Conservation (phyloP, 2,888 invertebrate species). For the Uropetala carovei region DNA sequence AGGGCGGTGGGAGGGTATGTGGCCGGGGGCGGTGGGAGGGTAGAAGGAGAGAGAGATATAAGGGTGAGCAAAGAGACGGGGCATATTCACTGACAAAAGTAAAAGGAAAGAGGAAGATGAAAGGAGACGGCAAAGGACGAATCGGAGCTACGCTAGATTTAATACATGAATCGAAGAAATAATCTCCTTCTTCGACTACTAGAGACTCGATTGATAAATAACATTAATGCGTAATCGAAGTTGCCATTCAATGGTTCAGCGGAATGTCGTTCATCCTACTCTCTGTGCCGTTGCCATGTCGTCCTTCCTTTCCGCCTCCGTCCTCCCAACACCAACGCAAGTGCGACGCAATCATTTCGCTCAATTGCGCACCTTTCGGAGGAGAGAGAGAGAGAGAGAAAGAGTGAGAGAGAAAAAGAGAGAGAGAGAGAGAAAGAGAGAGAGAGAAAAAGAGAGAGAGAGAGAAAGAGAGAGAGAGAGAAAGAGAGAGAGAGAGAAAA, state of each 20-base stretch:
- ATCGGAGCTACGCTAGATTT: neutral
- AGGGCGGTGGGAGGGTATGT: neutral
- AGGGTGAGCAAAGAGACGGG: too few relatives aligned
- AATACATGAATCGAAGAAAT: neutral
- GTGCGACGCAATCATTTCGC: neutral
- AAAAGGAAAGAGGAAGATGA: neutral
- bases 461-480: too few relatives aligned
- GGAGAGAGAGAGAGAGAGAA: neutral
- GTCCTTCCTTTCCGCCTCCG: neutral
- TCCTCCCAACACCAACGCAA: neutral
- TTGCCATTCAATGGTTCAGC: neutral
- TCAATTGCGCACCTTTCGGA: constrained; percentile 2
- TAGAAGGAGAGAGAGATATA: too few relatives aligned
- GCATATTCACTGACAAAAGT: too few relatives aligned
- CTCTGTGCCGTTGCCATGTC: neutral
- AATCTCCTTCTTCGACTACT: neutral
- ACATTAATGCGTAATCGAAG: neutral
- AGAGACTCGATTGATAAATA: neutral
- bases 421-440: too few relatives aligned
- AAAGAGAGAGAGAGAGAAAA: too few relatives aligned
- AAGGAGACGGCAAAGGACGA: neutral
- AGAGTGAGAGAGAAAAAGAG: neutral
- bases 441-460: too few relatives aligned
- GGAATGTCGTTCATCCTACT: neutral
- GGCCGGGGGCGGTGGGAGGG: too few relatives aligned